phyloP scores from a whole-genome alignment of 2,113 vertebrate genomes.

The Enhydra lutris region DNA sequence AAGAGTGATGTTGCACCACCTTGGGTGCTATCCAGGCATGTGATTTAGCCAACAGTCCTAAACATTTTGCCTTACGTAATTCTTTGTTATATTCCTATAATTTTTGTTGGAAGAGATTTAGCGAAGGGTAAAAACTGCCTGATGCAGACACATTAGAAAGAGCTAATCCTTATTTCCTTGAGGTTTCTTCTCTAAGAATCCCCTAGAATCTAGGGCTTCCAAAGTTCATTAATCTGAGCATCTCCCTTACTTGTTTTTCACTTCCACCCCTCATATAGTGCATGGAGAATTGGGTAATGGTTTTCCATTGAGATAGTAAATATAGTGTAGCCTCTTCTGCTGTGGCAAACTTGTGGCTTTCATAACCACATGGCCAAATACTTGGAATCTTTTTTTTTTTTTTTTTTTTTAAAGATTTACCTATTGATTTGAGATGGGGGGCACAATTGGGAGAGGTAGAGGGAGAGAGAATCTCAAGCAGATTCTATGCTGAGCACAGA shows the following conservation, averaged over 20 bases:
- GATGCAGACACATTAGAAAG: neutral
- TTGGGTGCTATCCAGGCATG: neutral
- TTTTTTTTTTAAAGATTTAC: neutral
- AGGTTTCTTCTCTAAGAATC: neutral
- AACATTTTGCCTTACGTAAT: neutral
- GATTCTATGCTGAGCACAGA: neutral
- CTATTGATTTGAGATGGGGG: neutral
- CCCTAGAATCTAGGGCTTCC: neutral
- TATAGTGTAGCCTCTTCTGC: neutral
- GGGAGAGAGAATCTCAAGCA: neutral
- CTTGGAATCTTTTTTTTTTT: neutral
- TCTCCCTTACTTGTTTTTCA: neutral
- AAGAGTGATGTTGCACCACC: neutral
- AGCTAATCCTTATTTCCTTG: neutral
- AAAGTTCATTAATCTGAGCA: neutral
- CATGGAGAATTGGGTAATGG: neutral
- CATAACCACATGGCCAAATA: neutral
- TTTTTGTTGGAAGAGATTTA: conserved; percentile 1
- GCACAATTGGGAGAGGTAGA: neutral
- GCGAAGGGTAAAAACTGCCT: neutral
- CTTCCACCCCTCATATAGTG: neutral
- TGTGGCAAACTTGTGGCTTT: neutral
- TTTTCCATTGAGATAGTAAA: neutral
- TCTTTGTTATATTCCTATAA: neutral
- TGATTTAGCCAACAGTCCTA: neutral